Evolutionary conservation across 1,140 invertebrate species (phyloP).

Genomic region (Drosophila parvula): DNA sequence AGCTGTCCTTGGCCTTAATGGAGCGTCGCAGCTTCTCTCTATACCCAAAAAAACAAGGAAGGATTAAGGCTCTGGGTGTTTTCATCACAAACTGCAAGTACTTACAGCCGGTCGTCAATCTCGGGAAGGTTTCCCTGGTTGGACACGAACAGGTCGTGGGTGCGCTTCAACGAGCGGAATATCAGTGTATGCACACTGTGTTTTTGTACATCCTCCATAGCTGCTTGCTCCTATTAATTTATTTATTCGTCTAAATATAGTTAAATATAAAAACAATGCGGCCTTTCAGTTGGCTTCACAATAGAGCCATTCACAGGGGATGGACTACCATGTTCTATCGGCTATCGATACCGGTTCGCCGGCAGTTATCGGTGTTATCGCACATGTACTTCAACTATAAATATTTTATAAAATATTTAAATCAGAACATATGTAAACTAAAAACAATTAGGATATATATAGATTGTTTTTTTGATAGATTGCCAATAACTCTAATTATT

Average conservation of each 20-base stretch:
- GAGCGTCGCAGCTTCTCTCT: constrained; percentile 91
- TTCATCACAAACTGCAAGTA: constrained; percentile 1
- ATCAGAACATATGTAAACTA: too few species aligned
- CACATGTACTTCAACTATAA: too few species aligned
- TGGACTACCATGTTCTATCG: not conserved
- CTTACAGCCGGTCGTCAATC: constrained; percentile 92
- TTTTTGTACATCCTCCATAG: constrained; percentile 93
- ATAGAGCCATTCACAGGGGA: constrained; percentile 7
- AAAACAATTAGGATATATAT: too few species aligned
- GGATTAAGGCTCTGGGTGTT: not conserved
- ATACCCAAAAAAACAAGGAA: constrained; percentile 31
- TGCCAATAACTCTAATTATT: too few species aligned
- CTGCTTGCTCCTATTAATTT: constrained; percentile 7
- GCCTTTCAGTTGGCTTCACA: constrained; percentile 13
- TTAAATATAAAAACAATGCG: constrained; percentile 37
- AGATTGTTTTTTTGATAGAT: too few species aligned
- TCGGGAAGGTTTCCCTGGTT: constrained; percentile 95
- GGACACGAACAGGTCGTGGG: constrained; percentile 98
- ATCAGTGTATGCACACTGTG: constrained; percentile 98
- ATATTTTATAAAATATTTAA: too few species aligned
- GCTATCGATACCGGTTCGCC: constrained; percentile 5
- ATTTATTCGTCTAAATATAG: constrained; percentile 21
- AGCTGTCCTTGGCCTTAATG: constrained; percentile 94
- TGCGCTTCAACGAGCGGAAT: constrained; percentile 98
- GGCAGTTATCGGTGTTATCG: not conserved